These are phyloP conservation scores for Melanocharis versteri DNA, from an alignment of 2,113 vertebrate species.

Conservation along the genomic window DNA sequence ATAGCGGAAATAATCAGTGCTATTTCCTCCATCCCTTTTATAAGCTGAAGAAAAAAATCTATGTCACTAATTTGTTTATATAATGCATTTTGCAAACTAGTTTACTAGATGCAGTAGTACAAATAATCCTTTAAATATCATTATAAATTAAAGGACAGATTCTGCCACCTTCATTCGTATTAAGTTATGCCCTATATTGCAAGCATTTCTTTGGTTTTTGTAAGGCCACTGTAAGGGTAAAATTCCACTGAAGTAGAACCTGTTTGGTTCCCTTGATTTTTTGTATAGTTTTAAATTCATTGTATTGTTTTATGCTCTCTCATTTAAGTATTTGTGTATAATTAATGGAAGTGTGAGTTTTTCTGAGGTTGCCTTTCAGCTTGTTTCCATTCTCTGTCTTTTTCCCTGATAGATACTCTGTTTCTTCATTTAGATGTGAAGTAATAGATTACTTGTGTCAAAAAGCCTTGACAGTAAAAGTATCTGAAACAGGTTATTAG, in stretches of 20 bases:
- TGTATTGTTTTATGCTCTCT: neutral
- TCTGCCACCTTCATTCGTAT: neutral
- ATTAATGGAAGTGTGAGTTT: neutral
- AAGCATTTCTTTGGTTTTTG: neutral
- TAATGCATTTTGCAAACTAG: conserved; percentile 7
- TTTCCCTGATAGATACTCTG: neutral
- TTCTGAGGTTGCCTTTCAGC: neutral
- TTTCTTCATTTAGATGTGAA: neutral
- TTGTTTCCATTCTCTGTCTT: neutral
- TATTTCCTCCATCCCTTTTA: neutral
- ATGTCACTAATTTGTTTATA: conserved; percentile 20
- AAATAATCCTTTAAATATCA: neutral
- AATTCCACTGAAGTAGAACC: neutral
- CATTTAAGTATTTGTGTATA: neutral
- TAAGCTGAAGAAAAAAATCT: conserved; percentile 10
- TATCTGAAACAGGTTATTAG: neutral
- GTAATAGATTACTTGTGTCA: neutral
- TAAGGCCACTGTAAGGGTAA: neutral
- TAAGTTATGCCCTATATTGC: neutral
- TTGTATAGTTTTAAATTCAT: neutral
- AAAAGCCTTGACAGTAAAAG: neutral
- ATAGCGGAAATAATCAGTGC: neutral
- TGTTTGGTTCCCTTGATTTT: neutral
- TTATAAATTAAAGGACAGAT: neutral
- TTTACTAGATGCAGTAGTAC: neutral